Evolutionary conservation across 2,888 invertebrate genomes (phyloP), one percentile per base, ranked within the genome.

Genomic region (Apeira syringaria): DNA sequence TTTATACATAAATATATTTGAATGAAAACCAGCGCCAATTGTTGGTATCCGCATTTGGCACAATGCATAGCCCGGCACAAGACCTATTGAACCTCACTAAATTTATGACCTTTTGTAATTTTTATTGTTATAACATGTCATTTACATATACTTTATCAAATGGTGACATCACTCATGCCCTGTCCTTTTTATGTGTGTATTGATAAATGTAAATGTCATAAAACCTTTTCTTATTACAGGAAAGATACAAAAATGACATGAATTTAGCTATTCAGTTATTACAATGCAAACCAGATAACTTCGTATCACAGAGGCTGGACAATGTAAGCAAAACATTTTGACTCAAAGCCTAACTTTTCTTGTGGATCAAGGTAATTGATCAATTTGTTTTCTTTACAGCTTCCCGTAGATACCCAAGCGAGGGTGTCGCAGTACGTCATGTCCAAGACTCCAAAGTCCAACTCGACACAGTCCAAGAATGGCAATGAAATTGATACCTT

Each of bases 211-310:
- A n/a, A n/a, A n/a, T n/a, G n/a, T n/a, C n/a, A n/a, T n/a, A n/a
- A n/a, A n/a, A 8, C 32, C 15, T 15, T n/a, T 3, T 20, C 15
- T 4, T 25, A 17, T 40, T 51, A 27, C 91, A 98, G 98, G 98
- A 98, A 74, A 93, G 97, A 66, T 98, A 97, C 83, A 95, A 97
- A 78, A 96, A 95, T 70, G 98, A 98, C 77, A 97, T 98, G 75
- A 96, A 95, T 80, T 87, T 97, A 70, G 98, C 98, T 49, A 97
- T 98, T 59, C 97, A 98, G 81, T 91, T 98, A 64, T 90, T 98
- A 37, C 98, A 98, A 76, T 98, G 98, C 80, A 98, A 98, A 74
- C 98, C 98, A 57, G 96, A 96, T 56, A 96, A 96, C 85, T 98
- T 98, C 91, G 95, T 98, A 48, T 94, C 97, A 28, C 98, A 98